These are phyloP conservation scores for Oscheius onirici DNA, from an alignment of 2,888 invertebrate species.

Conservation along the genomic window DNA sequence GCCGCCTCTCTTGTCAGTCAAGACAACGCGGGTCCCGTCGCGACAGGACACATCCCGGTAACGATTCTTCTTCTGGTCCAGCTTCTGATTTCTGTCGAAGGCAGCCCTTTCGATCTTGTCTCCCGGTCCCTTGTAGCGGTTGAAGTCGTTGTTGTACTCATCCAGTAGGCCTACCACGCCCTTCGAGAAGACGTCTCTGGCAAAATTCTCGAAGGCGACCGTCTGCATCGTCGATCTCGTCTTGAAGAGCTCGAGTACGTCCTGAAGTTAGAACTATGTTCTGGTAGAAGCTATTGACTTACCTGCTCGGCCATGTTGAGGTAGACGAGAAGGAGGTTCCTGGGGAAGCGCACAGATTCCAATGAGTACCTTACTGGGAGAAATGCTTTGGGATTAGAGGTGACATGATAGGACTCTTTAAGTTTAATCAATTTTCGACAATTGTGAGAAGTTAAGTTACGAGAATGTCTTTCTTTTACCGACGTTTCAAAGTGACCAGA, in stretches of 20 bases:
- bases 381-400: not conserved
- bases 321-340: not conserved
- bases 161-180: not conserved
- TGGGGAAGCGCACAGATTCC: not conserved
- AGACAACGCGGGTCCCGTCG: not conserved
- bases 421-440: too few relatives aligned
- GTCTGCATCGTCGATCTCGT: not conserved
- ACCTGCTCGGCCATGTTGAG: not conserved
- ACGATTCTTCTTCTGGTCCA: not conserved
- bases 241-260: not conserved
- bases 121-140: not conserved
- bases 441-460: too few relatives aligned
- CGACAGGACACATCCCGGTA: not conserved
- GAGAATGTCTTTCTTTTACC: constrained; percentile 34
- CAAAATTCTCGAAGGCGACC: not conserved
- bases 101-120: not conserved
- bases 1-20: not conserved
- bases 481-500: constrained; percentile 69
- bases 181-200: not conserved
- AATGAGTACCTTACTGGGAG: not conserved
- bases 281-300: not conserved
- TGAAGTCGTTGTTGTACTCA: not conserved
- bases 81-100: not conserved
- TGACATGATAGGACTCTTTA: too few relatives aligned
- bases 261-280: not conserved